These are phyloP conservation scores for Eupithecia centaureata DNA, from an alignment of 2,888 invertebrate species.

Conservation along the genomic window DNA sequence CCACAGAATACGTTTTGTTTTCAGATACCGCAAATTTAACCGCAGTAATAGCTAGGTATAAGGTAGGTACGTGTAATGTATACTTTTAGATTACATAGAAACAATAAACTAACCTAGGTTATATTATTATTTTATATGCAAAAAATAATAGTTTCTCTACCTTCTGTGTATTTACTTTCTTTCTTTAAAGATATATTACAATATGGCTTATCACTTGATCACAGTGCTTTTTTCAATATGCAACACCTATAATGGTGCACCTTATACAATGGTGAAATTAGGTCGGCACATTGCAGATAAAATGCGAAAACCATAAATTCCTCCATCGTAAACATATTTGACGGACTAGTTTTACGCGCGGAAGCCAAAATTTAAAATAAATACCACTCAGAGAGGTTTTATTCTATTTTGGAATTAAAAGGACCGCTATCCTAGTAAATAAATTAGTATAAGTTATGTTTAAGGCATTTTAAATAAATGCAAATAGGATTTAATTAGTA, in stretches of 20 bases:
- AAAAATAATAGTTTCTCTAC: no score
- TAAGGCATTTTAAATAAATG: no score
- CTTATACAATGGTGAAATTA: constrained; percentile 3
- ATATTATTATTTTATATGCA: no score
- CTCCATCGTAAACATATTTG: constrained; percentile 1
- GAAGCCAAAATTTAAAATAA: neutral
- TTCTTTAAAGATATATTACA: no score
- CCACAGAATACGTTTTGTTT: neutral
- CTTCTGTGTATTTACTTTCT: no score
- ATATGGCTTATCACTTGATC: no score
- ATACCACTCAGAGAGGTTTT: neutral
- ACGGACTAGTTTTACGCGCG: neutral
- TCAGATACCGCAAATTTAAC: neutral
- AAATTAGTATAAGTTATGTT: no score
- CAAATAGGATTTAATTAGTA: no score
- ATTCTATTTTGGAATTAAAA: neutral
- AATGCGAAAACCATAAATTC: constrained; percentile 14
- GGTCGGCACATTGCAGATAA: constrained; percentile 10
- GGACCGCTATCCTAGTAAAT: neutral
- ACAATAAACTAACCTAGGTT: neutral
- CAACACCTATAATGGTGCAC: neutral
- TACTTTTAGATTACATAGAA: neutral
- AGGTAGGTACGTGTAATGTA: no score
- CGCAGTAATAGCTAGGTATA: neutral
- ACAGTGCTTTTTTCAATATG: neutral